Evolutionary conservation across 1,140 invertebrate species (phyloP).

Genomic region (Saccostrea cuccullata): DNA sequence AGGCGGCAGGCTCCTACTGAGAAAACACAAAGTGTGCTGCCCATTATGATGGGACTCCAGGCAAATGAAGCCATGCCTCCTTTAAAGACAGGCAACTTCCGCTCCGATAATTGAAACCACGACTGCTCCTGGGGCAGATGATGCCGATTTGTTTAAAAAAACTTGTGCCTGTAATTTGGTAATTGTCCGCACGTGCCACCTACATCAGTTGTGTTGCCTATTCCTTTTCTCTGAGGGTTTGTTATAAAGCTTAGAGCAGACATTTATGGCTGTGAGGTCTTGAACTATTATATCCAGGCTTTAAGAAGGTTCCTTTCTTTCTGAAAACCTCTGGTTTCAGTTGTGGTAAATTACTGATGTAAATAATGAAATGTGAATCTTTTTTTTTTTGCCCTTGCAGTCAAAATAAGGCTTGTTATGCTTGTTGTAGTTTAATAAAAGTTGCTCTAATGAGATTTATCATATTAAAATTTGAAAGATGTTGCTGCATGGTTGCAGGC

Average conservation of each 20-base stretch:
- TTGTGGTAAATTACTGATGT: too few relatives aligned
- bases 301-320: too few relatives aligned
- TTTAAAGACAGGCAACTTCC: slow-evolving; percentile 24
- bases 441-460: too few relatives aligned
- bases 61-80: slow-evolving; percentile 8
- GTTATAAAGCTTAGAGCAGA: background rate
- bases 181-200: slow-evolving; percentile 31
- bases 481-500: too few relatives aligned
- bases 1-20: background rate
- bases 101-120: slow-evolving; percentile 30
- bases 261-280: background rate
- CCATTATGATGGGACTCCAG: slow-evolving; percentile 10
- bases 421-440: too few relatives aligned
- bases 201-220: background rate
- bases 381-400: too few relatives aligned
- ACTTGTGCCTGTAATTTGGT: slow-evolving; percentile 25
- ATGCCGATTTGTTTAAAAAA: slow-evolving; percentile 28
- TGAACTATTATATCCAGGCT: background rate
- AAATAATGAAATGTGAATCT: too few relatives aligned
- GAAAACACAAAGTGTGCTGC: slow-evolving; percentile 33
- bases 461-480: too few relatives aligned
- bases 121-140: slow-evolving; percentile 7
- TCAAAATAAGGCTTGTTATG: too few relatives aligned
- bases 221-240: background rate
- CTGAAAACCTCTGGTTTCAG: too few relatives aligned